Conservation (phyloP, 2,797 vertebrate species). For the Oophaga sylvatica region DNA sequence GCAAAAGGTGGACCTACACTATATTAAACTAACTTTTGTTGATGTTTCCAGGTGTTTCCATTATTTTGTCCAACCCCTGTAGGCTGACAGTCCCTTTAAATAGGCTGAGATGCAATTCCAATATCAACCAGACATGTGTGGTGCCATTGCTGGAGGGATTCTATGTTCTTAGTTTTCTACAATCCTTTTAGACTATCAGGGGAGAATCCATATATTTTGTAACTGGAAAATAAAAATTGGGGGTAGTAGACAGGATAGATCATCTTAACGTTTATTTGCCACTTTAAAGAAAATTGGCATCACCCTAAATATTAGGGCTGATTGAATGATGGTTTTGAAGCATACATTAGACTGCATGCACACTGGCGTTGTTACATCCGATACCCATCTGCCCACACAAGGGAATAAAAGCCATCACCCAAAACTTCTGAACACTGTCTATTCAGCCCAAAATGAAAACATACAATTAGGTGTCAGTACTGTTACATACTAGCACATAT, state of each 20-base stretch:
- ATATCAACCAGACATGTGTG: background rate
- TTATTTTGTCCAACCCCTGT: too few species aligned
- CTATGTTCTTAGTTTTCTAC: background rate
- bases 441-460: background rate
- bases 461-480: background rate
- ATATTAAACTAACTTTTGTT: too few species aligned
- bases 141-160: too few species aligned
- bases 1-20: too few species aligned
- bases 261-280: background rate
- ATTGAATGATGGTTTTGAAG: background rate
- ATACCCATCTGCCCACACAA: background rate
- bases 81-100: too few species aligned
- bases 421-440: background rate
- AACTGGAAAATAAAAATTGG: background rate
- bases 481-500: background rate
- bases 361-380: background rate
- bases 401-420: background rate
- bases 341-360: constrained; percentile 7
- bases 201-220: too few species aligned
- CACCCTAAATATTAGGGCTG: background rate
- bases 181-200: background rate
- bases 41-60: too few species aligned
- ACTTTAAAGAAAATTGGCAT: background rate
- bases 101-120: background rate
- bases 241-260: background rate